Percentiles rank a stretch among this genome's conserved stretches.
phyloP scores from a whole-genome alignment of 2,113 vertebrate genomes.

The Epinephelus lanceolatus region DNA sequence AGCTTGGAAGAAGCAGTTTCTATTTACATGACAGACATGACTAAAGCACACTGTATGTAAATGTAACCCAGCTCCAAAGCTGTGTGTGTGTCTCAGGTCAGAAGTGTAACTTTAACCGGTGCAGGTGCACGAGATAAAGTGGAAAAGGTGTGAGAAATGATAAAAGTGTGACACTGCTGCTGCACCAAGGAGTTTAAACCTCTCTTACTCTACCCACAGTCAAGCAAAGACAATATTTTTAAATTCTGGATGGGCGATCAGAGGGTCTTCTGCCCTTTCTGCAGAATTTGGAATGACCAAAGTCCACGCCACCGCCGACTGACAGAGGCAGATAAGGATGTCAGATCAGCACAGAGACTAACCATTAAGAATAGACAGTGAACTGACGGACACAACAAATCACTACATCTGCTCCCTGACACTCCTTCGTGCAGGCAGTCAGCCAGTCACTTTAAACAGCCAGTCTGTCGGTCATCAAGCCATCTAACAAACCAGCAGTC shows the following conservation, averaged over 20 bases:
- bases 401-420: neutral
- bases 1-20: slow-evolving; percentile 6
- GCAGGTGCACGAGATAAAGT: neutral
- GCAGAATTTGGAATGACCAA: too few species aligned
- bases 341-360: too few species aligned
- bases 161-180: slow-evolving; percentile 34
- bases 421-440: slow-evolving; percentile 56
- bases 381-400: neutral
- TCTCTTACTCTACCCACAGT: neutral
- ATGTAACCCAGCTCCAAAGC: neutral
- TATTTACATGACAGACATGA: slow-evolving; percentile 39
- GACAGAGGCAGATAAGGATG: too few species aligned
- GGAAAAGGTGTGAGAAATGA: slow-evolving; percentile 16
- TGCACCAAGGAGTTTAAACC: slow-evolving; percentile 52
- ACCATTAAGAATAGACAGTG: too few species aligned
- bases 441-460: slow-evolving; percentile 15
- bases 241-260: neutral
- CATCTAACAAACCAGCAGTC: slow-evolving; percentile 15
- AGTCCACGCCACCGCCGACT: too few species aligned
- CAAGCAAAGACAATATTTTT: neutral
- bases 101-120: slow-evolving; percentile 11
- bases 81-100: slow-evolving; percentile 7
- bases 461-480: slow-evolving; percentile 1
- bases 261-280: neutral
- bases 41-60: slow-evolving; percentile 10